Base-by-base conservation (phyloP, 1,140 invertebrate species). In the Drosophila novamexicana region DNA sequence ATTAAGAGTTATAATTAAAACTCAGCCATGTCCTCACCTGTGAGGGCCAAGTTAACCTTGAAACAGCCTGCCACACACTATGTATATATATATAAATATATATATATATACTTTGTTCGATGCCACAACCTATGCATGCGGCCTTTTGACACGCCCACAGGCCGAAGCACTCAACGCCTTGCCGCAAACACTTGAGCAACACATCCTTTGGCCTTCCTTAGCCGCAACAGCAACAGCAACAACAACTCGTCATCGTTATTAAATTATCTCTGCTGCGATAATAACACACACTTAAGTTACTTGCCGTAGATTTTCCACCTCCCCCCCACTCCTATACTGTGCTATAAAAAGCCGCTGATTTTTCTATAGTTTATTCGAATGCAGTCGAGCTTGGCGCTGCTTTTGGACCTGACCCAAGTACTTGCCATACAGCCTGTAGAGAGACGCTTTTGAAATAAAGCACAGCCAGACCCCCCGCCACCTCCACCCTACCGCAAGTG, bases 261-360 rank as follows among this genome's bases (percentile, higher is more conserved):
- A 86, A 86, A 86, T 86, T 86, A 86, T 86, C 83, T 86, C 83
- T 88, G 83, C 88, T 86, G 83, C 83, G 83, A 86, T 86, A 86
- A 86, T 86, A 88, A 81, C 79, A 77, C 83, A 86, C 83, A 86
- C 83, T 86, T 86, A 86, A 74, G 83, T 67, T 57, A 57, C 66
- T 75, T 66, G 65, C 83, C 39, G 66, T 53, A 56, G 66, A 34
- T 58, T 40, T 29, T 22, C 18, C 61, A 14, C 10, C n/a, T 18
- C 8, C 18, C 3, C 14, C 2, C 34, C 7, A 10, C 4, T 16
- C 32, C 37, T 29, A 42, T 29, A 39, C 12, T 42, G 47, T 66
- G 76, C 83, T 86, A 86, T 83, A 88, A 86, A 86, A 86, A 86
- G 83, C 83, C 76, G 83, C 79, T 79, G 83, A 86, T 83, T 83